These are phyloP conservation scores for Marmota monax DNA, from an alignment of 2,113 vertebrate genomes.

Conservation along the genomic window DNA sequence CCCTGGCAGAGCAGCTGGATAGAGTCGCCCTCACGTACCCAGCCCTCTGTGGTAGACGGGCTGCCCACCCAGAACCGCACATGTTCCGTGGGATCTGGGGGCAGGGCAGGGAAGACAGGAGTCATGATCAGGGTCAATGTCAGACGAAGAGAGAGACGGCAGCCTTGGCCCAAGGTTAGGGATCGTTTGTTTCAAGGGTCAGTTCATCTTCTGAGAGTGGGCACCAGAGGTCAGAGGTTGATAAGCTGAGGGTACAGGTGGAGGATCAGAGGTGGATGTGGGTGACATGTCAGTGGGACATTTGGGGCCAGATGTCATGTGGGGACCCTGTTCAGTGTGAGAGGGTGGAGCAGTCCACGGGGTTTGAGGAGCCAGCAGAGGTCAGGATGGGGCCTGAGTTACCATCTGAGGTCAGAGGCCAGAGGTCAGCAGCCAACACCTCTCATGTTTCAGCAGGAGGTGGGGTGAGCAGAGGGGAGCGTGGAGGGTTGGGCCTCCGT, in stretches of 20 bases:
- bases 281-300: background rate
- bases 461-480: background rate
- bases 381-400: background rate
- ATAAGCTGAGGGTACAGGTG: background rate
- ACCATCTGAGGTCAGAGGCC: background rate
- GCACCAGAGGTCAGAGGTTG: background rate
- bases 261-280: background rate
- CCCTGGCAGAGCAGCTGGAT: conserved; percentile 90
- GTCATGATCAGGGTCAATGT: background rate
- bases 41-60: conserved; percentile 61
- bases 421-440: background rate
- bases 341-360: accelerated
- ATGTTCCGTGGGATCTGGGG: conserved; percentile 90
- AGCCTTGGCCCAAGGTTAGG: background rate
- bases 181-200: background rate
- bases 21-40: conserved; percentile 92
- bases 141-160: background rate
- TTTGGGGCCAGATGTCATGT: background rate
- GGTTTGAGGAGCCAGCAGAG: background rate
- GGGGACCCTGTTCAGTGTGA: background rate
- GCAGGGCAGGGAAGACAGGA: background rate
- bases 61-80: conserved; percentile 87
- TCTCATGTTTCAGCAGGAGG: accelerated
- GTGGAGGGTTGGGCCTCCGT: background rate
- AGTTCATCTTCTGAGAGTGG: background rate